Percentiles rank a stretch among this genome's conserved stretches.
Conservation (phyloP, 2,797 vertebrate genomes). For the Schizopygopsis pylzovi region DNA sequence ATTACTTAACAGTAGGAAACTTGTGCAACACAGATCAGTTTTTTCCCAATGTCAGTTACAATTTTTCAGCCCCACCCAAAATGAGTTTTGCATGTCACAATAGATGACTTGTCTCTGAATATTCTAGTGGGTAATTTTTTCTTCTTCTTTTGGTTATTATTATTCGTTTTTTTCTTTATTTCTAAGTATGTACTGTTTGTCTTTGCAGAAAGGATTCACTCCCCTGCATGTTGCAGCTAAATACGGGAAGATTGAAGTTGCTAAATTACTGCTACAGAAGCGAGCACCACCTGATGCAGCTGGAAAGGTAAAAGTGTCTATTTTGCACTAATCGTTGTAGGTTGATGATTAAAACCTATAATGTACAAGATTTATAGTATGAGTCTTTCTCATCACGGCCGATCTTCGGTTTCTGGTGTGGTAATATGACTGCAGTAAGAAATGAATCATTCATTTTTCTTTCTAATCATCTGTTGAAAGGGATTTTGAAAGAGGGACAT, state of each 20-base stretch:
- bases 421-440: constrained; percentile 22
- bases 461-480: constrained; percentile 37
- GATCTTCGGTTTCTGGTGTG: background rate
- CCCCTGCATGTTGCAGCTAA: constrained; percentile 97
- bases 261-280: constrained; percentile 94
- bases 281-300: constrained; percentile 90
- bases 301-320: constrained; percentile 87
- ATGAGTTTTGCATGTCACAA: background rate
- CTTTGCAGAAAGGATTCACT: constrained; percentile 95
- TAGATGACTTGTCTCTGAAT: background rate
- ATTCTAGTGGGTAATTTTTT: background rate
- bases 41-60: constrained; percentile 7
- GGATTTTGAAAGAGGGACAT: background rate
- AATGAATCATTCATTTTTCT: background rate
- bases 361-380: background rate
- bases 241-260: constrained; percentile 96
- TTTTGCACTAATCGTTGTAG: background rate
- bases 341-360: background rate
- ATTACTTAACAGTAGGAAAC: constrained; percentile 50
- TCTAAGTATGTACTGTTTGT: constrained; percentile 33
- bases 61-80: constrained; percentile 18
- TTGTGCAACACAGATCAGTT: constrained; percentile 44
- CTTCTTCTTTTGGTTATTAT: too few species aligned
- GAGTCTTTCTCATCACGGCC: background rate
- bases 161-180: background rate